Evolutionary conservation across 2,888 invertebrate species (phyloP).

Genomic region (Anoplius nigerrimus): DNA sequence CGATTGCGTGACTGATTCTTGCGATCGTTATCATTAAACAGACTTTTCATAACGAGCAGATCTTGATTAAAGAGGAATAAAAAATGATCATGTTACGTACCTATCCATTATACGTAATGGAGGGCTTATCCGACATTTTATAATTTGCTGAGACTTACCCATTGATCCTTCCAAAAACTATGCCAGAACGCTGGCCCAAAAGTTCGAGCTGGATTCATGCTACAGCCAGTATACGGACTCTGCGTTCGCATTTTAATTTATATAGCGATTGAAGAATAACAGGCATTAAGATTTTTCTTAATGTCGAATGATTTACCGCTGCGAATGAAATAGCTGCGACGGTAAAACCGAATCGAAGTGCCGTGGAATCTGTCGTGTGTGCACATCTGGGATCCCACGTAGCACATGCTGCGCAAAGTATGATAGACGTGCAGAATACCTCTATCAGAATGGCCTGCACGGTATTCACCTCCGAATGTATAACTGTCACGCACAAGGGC

Average conservation of each 20-base stretch:
- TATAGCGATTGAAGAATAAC: too few relatives aligned
- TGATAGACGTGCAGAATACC: constrained; percentile 61
- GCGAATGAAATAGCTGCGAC: constrained; percentile 81
- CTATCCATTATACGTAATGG: too few relatives aligned
- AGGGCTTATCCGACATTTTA: too few relatives aligned
- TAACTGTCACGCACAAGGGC: constrained; percentile 81
- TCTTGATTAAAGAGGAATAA: constrained; percentile 10
- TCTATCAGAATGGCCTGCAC: constrained; percentile 69
- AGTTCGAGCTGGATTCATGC: constrained; percentile 83
- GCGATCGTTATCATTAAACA: not conserved
- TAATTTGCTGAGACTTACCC: constrained; percentile 76
- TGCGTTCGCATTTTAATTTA: constrained; percentile 61
- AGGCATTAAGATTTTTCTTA: not conserved
- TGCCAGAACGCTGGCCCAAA: constrained; percentile 85
- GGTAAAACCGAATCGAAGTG: constrained; percentile 83
- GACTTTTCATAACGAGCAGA: not conserved
- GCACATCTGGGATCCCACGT: constrained; percentile 85
- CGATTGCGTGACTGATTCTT: not conserved
- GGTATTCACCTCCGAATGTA: constrained; percentile 75
- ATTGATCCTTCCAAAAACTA: constrained; percentile 80
- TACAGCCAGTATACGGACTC: constrained; percentile 84
- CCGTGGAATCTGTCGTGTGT: constrained; percentile 80
- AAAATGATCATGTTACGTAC: not conserved
- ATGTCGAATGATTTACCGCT: constrained; percentile 76
- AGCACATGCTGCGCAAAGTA: constrained; percentile 77